phyloP scores from a whole-genome alignment of 2,888 invertebrate genomes.

The Euzetes globulus region DNA sequence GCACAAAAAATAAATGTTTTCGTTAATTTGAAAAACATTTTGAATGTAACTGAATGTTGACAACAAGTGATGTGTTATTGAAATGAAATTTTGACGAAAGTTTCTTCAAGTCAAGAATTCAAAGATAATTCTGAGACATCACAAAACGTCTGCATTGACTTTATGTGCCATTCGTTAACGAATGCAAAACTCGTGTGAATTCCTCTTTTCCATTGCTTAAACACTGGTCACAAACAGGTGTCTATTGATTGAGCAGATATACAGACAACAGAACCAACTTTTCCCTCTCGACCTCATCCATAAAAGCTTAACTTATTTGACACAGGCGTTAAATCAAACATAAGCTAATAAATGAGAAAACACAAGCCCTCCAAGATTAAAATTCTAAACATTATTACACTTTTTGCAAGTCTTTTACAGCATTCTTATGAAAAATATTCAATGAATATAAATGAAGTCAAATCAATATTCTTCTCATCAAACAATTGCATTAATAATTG shows the following conservation, averaged over 20 bases:
- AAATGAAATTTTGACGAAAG: background rate
- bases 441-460: too few species aligned
- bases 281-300: constrained; percentile 29
- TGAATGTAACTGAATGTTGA: background rate
- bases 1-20: background rate
- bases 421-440: too few species aligned
- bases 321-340: constrained; percentile 16
- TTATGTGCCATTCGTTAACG: background rate
- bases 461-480: too few species aligned
- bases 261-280: background rate
- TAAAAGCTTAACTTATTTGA: constrained; percentile 29
- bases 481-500: too few species aligned
- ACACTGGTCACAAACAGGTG: constrained; percentile 22
- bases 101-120: background rate
- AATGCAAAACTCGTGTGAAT: constrained; percentile 27
- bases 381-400: too few species aligned
- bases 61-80: background rate
- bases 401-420: too few species aligned
- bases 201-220: constrained; percentile 28
- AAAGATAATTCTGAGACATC: background rate
- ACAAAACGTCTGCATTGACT: constrained; percentile 3
- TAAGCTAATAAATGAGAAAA: constrained; percentile 24
- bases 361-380: background rate
- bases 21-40: background rate
- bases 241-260: constrained; percentile 27